Evolutionary conservation across 2,113 vertebrate genomes (phyloP), one percentile per base, ranked within the genome.

Genomic region (Misgurnus mizolepis): DNA sequence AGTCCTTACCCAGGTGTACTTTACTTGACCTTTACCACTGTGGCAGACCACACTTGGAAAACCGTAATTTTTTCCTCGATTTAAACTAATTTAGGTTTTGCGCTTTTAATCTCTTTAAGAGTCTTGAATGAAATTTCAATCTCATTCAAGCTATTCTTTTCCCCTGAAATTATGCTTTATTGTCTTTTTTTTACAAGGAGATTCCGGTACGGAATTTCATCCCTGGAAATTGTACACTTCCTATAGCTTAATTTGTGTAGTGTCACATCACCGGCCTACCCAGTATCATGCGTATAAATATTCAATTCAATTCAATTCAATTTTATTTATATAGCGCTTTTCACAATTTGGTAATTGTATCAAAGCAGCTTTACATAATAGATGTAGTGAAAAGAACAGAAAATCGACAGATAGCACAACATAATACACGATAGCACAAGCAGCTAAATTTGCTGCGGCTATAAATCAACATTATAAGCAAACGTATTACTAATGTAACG

Each of bases 1-100:
- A 77, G 86, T 87, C 94, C 87, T 88, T 90, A 94, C 94, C 92
- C 93, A 94, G 92, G 93, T 95, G 94, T 91, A 88, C 91, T 90
- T 76, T 93, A 94, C 89, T 91, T 83, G 80, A 89, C 88, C 93
- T 94, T 91, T 86, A 90, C 90, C 86, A 61, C 89, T 88, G 85
- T 67, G 87, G 87, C 27, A 34, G 27, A 34, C 27, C 27, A 34
- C 27, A 34, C 27, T 34, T 34, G 27, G 64, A 67, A 81, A 27
- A 81, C 40, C 34, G 88, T 80, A 80, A 83, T 85, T 88, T 92
- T 89, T 89, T 93, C 79, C 61, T 85, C 89, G 75, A 84, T 84
- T 87, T 0, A 3, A 79, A 84, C 67, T 73, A 75, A 70, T 66
- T 82, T 66, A 69, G 68, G 67, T 84, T 82, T 74, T 67, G 55